Evolutionary conservation across 2,113 vertebrate species (phyloP).

Genomic region (Guaruba guarouba): DNA sequence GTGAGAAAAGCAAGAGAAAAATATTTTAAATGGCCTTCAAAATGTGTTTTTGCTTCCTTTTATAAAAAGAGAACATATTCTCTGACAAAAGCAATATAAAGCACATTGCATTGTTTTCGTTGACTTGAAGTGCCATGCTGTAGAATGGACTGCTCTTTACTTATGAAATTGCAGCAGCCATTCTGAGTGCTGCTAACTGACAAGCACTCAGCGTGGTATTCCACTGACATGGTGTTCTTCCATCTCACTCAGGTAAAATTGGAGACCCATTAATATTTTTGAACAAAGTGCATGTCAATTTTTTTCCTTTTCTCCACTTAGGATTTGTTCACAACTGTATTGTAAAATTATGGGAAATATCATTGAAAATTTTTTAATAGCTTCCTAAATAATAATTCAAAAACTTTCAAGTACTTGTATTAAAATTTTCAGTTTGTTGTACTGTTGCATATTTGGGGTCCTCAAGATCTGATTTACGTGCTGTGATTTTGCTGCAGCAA

Average conservation of each 20-base stretch:
- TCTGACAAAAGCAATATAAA: not conserved
- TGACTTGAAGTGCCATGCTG: not conserved
- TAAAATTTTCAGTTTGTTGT: not conserved
- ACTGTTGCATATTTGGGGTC: not conserved
- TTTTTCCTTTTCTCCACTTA: not conserved
- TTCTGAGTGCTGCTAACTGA: not conserved
- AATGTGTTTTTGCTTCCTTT: not conserved
- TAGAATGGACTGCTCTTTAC: not conserved
- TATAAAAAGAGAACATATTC: not conserved
- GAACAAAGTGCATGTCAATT: fast-evolving
- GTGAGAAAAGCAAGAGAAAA: not conserved
- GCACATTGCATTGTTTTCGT: not conserved
- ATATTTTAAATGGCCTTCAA: not conserved
- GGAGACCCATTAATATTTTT: not conserved
- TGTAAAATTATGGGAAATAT: not conserved
- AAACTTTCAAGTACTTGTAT: not conserved
- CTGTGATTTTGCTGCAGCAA: not conserved
- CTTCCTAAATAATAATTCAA: not conserved
- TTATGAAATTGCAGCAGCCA: not conserved
- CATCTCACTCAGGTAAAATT: not conserved
- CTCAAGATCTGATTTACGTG: not conserved
- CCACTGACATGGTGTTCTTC: not conserved
- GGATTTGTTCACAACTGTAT: not conserved
- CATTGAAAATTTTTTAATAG: fast-evolving
- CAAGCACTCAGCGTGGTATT: not conserved